Evolutionary conservation across 2,797 vertebrate species (phyloP), one percentile per base, ranked within the genome.

Genomic region (Gymnodraco acuticeps): DNA sequence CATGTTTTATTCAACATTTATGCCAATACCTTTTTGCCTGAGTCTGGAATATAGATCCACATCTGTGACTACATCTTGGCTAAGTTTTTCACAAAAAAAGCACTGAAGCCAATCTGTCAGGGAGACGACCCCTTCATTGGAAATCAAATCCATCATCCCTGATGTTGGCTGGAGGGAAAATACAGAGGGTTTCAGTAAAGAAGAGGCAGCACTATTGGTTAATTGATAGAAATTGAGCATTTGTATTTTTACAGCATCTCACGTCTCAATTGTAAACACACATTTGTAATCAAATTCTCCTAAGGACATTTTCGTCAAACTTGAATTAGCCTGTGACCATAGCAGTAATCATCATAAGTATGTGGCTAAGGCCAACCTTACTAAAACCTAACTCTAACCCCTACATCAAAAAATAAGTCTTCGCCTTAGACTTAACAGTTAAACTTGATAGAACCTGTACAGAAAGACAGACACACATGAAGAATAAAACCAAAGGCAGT

Each of bases 1-100:
- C 87, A 88, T 87, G 77, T 86, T 89, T 91, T 81, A 87, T 87
- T 91, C 85, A 87, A 13, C 46, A n/a, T 3, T 0, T 9, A 62
- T 10, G 10, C 53, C 67, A 23, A 45, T 67, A 17, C 45, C 19
- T 69, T 66, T 77, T 65, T 2, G 60, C 66, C 73, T 4, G 5
- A 59, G 55, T 71, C 79, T 73, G 80, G 71, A 81, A 78, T 7
- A 15, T 7, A 15, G 60, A 80, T 83, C 73, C 77, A 84, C 81
- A 78, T 83, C 81, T 78, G 85, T 64, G 85, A 73, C 70, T 74
- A 59, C 55, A 27, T 81, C 78, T 52, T 64, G 67, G 80, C 62
- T 2, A 1, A 58, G 48, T 55, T 19, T 74, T 55, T 46, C 27
- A 55, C 33, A 9, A 62, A 75, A 38, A 70, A 71, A 20, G n/a